Percentiles rank a stretch among this genome's conserved stretches.
Evolutionary conservation across 1,140 invertebrate species (phyloP).

Genomic region (Ladona fulva): DNA sequence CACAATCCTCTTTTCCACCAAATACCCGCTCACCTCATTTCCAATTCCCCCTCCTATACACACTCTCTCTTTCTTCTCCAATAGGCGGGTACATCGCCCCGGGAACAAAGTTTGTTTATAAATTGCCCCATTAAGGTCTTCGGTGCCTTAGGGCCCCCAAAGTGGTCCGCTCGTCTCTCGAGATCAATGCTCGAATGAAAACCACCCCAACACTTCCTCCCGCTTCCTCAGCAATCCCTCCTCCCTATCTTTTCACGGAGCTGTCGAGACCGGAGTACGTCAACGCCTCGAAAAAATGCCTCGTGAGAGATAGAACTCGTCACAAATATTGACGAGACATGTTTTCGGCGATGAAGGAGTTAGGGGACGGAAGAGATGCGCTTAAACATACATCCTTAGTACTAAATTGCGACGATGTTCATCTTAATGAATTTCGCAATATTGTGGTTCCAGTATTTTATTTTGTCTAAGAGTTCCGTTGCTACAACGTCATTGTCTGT

Average conservation of each 20-base stretch:
- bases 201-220: background rate
- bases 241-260: background rate
- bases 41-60: background rate
- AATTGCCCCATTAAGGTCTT: background rate
- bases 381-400: too few species aligned
- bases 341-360: too few species aligned
- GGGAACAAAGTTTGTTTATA: conserved; percentile 10
- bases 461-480: too few species aligned
- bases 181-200: background rate
- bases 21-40: background rate
- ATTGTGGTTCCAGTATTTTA: too few species aligned
- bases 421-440: too few species aligned
- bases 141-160: background rate
- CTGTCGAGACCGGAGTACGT: too few species aligned
- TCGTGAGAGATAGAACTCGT: too few species aligned
- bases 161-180: background rate
- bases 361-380: too few species aligned
- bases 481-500: too few species aligned
- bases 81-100: background rate
- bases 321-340: too few species aligned
- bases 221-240: background rate
- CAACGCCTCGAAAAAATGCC: too few species aligned
- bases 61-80: background rate
- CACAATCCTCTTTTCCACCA: background rate
- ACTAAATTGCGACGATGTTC: too few species aligned